Conservation (phyloP, 2,797 vertebrate genomes). For the Ambastaia sidthimunki region DNA sequence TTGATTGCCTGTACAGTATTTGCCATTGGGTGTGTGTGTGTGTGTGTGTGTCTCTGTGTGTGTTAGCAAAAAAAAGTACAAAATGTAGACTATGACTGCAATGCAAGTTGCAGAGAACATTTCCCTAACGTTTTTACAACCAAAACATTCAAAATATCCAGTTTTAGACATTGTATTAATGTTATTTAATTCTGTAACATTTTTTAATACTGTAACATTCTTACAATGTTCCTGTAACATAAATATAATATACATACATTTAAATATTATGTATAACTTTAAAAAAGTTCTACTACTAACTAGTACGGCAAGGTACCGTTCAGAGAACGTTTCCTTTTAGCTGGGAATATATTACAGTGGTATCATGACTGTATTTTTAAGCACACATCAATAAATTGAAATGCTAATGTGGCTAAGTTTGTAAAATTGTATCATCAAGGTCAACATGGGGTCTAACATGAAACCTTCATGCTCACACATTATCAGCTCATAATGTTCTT, state of each 20-base stretch:
- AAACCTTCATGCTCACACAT: conserved; percentile 4
- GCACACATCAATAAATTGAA: neutral
- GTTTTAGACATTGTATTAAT: no score
- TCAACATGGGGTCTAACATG: neutral
- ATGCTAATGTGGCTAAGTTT: neutral
- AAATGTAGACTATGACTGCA: neutral
- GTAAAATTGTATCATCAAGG: neutral
- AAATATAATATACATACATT: no score
- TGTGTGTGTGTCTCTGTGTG: neutral
- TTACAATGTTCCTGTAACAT: no score
- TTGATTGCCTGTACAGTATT: neutral
- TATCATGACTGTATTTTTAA: neutral
- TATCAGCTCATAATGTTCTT: neutral
- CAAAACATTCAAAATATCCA: no score
- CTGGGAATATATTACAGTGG: neutral
- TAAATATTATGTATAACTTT: no score
- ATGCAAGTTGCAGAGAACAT: neutral
- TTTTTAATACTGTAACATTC: no score
- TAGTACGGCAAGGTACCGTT: no score
- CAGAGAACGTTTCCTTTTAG: no score
- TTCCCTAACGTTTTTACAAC: no score
- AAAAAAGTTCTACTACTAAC: no score
- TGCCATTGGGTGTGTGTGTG: neutral
- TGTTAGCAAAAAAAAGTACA: neutral
- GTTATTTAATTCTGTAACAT: no score